Evolutionary conservation across 2,797 vertebrate species (phyloP).

Genomic region (Gobionotothen gibberifrons): DNA sequence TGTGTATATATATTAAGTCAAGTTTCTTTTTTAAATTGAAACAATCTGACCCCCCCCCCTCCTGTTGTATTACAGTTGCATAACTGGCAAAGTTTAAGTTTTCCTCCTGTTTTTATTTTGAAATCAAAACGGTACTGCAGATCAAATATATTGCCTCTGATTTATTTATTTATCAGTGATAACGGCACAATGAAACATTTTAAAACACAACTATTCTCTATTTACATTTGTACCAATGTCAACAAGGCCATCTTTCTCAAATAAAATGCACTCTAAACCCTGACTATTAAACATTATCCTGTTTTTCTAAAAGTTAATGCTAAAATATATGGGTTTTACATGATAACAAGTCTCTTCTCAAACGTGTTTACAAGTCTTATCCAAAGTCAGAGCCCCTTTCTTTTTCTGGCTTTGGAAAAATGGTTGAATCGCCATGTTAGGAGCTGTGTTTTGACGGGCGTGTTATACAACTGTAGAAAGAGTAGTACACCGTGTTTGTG

Average conservation of each 20-base stretch:
- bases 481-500: constrained; percentile 46
- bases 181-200: not conserved
- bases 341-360: not conserved
- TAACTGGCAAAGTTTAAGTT: not conserved
- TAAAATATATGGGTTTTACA: not conserved
- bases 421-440: not conserved
- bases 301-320: not conserved
- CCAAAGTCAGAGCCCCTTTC: not conserved
- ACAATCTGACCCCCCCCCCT: not conserved
- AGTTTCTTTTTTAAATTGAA: not conserved
- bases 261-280: not conserved
- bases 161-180: not conserved
- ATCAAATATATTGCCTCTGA: not conserved
- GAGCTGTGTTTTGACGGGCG: constrained; percentile 6
- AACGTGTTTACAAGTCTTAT: constrained; percentile 2
- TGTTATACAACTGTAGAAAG: constrained; percentile 16
- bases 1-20: not conserved
- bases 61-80: not conserved
- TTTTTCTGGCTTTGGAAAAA: not conserved
- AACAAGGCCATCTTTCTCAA: not conserved
- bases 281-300: not conserved
- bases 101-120: constrained; percentile 3
- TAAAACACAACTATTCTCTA: not conserved
- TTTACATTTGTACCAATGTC: not conserved
- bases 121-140: constrained; percentile 3